Percentiles rank a stretch among this genome's conserved stretches.
Conservation (phyloP, 2,888 invertebrate species). For the Amiota communis region DNA sequence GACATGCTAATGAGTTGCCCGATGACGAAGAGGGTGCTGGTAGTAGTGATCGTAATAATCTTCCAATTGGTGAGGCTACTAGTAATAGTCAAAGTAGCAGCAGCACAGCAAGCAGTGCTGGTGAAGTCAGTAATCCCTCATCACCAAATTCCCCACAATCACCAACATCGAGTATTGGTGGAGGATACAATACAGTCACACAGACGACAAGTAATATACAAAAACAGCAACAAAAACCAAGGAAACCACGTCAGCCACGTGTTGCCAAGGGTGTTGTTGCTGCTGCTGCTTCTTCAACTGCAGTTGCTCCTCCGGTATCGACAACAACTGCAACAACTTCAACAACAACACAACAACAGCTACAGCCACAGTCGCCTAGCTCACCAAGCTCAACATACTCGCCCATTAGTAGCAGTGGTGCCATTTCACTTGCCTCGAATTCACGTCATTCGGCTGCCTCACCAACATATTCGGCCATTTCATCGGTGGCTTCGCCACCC, state of each 20-base stretch:
- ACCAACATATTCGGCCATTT: slow-evolving; percentile 41
- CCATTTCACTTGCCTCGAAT: not conserved
- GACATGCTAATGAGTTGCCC: slow-evolving; percentile 79
- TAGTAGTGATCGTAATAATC: slow-evolving; percentile 31
- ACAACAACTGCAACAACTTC: too few relatives aligned
- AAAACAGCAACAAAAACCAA: slow-evolving; percentile 30
- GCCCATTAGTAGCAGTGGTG: slow-evolving; percentile 51
- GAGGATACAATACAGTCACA: slow-evolving; percentile 19
- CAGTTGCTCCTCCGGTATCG: too few relatives aligned
- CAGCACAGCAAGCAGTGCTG: slow-evolving; percentile 48
- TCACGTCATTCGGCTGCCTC: slow-evolving; percentile 45
- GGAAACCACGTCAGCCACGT: slow-evolving; percentile 53
- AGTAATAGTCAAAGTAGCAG: slow-evolving; percentile 42
- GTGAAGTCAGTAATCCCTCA: slow-evolving; percentile 60
- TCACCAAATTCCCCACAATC: slow-evolving; percentile 58
- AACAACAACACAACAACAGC: slow-evolving; percentile 23
- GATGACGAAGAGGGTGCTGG: slow-evolving; percentile 73
- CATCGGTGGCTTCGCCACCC: slow-evolving; percentile 48
- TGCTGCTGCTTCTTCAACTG: not conserved
- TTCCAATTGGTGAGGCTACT: slow-evolving; percentile 38
- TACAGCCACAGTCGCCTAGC: slow-evolving; percentile 54
- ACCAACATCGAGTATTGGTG: slow-evolving; percentile 49
- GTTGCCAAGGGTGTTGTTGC: slow-evolving; percentile 32
- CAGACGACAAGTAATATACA: not conserved
- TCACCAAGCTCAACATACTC: slow-evolving; percentile 62